phyloP scores from a whole-genome alignment of 2,113 vertebrate species.

The Lepus europaeus region DNA sequence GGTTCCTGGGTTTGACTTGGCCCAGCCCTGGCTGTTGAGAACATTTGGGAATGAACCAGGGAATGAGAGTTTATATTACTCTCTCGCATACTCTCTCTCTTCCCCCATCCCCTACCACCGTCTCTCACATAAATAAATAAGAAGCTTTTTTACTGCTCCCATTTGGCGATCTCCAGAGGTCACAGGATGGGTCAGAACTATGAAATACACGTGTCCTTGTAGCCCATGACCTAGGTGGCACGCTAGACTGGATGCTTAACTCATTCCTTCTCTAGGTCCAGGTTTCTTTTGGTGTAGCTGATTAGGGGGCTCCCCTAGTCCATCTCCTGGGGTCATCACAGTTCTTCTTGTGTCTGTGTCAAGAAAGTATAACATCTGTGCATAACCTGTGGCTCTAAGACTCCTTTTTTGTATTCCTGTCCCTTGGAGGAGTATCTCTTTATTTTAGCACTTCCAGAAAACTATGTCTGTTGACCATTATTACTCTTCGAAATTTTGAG shows the following conservation, averaged over 20 bases:
- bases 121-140: too few relatives aligned
- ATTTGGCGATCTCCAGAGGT: background rate
- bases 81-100: too few relatives aligned
- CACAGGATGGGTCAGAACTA: background rate
- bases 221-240: background rate
- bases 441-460: background rate
- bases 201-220: background rate
- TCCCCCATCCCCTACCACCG: too few relatives aligned
- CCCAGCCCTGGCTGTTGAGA: too few relatives aligned
- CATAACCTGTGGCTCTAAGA: too few relatives aligned
- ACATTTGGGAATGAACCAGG: too few relatives aligned
- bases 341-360: background rate
- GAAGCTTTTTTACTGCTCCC: too few relatives aligned
- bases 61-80: too few relatives aligned
- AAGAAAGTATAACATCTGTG: background rate
- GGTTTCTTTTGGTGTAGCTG: background rate
- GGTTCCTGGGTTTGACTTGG: too few relatives aligned
- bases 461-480: background rate
- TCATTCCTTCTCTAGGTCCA: background rate
- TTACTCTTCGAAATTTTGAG: constrained; percentile 40
- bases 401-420: background rate
- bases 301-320: fast-evolving
- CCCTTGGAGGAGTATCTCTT: background rate
- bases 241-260: background rate
- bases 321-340: background rate